Evolutionary conservation across 2,113 vertebrate species (phyloP).

Genomic region (Calidris pugnax): DNA sequence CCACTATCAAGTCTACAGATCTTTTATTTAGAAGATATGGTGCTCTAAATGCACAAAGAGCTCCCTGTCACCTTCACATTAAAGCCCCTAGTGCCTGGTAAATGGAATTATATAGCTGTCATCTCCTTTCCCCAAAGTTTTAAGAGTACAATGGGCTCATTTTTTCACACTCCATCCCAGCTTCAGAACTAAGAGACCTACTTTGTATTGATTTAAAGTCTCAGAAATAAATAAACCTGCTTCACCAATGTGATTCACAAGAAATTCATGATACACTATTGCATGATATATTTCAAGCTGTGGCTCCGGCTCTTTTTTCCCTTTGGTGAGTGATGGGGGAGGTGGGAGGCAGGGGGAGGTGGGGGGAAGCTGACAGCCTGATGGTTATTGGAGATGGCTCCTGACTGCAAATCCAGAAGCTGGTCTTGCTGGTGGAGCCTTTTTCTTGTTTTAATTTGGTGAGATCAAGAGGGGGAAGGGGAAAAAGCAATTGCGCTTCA

Average conservation of each 20-base stretch:
- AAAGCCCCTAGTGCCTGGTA: constrained; percentile 84
- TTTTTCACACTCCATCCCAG: constrained; percentile 81
- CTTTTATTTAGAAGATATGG: constrained; percentile 86
- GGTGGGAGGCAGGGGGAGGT: constrained; percentile 69
- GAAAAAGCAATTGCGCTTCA: constrained; percentile 41
- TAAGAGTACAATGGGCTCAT: constrained; percentile 84
- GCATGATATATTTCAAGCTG: constrained; percentile 84
- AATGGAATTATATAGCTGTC: constrained; percentile 87
- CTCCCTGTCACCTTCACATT: constrained; percentile 83
- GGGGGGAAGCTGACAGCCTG: constrained; percentile 72
- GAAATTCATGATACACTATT: constrained; percentile 85
- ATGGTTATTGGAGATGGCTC: constrained; percentile 76
- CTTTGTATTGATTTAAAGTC: constrained; percentile 87
- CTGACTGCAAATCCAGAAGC: constrained; percentile 77
- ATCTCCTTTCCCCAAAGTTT: constrained; percentile 86
- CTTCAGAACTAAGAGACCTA: constrained; percentile 82
- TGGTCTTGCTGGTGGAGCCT: constrained; percentile 45
- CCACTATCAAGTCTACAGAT: constrained; percentile 83
- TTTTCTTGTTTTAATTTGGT: background rate
- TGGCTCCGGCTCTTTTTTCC: constrained; percentile 76
- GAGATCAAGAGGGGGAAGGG: background rate
- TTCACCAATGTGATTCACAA: constrained; percentile 82
- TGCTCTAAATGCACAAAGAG: constrained; percentile 84
- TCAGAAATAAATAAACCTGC: constrained; percentile 85
- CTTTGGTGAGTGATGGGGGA: constrained; percentile 79